A percentile compares a stretch with the other conserved stretches of the same genome.
Evolutionary conservation across 2,888 invertebrate species (phyloP).

Genomic region (Oscheius sp.): DNA sequence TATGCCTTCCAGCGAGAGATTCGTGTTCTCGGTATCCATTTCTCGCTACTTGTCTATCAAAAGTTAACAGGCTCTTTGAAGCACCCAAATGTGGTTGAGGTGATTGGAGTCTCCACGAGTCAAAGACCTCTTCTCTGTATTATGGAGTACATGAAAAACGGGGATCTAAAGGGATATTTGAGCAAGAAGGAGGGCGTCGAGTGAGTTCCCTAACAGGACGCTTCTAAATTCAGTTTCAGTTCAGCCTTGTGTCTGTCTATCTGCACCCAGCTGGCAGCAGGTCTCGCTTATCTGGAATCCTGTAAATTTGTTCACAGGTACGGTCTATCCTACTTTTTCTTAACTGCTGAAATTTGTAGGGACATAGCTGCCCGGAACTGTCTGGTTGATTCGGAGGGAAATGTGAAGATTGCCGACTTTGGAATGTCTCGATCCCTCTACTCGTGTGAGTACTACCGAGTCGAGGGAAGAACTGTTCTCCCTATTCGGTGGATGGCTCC

Average conservation of each 20-base stretch:
- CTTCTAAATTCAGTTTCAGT: slow-evolving; percentile 30
- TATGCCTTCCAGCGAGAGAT: slow-evolving; percentile 64
- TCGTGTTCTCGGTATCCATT: slow-evolving; percentile 46
- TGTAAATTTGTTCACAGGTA: slow-evolving; percentile 87
- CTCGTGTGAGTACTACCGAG: slow-evolving; percentile 85
- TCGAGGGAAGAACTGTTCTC: slow-evolving; percentile 81
- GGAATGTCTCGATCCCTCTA: slow-evolving; percentile 87
- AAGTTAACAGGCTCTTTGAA: slow-evolving; percentile 52
- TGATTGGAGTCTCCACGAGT: slow-evolving; percentile 60
- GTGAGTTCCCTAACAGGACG: slow-evolving; percentile 36
- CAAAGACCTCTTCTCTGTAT: slow-evolving; percentile 82
- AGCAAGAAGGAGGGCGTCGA: slow-evolving; percentile 40
- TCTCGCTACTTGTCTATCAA: too few species aligned
- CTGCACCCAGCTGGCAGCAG: slow-evolving; percentile 82
- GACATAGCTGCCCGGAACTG: slow-evolving; percentile 84
- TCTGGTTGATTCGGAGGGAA: slow-evolving; percentile 81
- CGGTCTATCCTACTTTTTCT: not conserved
- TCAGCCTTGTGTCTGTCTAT: slow-evolving; percentile 57
- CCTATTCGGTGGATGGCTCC: slow-evolving; percentile 80
- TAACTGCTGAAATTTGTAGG: slow-evolving; percentile 31
- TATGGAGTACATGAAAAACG: slow-evolving; percentile 89
- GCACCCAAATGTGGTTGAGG: slow-evolving; percentile 67
- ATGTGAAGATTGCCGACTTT: slow-evolving; percentile 82
- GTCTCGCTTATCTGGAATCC: slow-evolving; percentile 89
- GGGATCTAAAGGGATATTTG: slow-evolving; percentile 83